Conservation (phyloP, 2,113 vertebrate species). For the Perca schrenkii region DNA sequence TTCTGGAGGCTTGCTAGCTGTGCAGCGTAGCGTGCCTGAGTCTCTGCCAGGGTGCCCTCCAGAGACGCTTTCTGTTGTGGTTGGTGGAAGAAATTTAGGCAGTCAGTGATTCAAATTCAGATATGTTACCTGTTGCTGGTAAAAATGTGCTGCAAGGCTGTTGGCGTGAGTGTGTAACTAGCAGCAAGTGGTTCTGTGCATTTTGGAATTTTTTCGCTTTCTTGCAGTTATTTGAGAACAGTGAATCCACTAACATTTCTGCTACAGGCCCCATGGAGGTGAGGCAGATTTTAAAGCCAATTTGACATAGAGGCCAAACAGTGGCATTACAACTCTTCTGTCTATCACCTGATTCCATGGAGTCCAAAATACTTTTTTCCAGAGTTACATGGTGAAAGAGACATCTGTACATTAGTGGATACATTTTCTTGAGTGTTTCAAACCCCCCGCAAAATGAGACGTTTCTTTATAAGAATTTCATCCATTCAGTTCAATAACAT, state of each 20-base stretch:
- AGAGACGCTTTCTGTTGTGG: constrained; percentile 83
- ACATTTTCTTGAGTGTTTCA: too few relatives aligned
- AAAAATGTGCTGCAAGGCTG: background rate
- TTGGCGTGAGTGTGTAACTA: background rate
- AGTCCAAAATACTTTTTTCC: too few relatives aligned
- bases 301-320: too few relatives aligned
- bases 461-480: too few relatives aligned
- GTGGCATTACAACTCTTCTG: too few relatives aligned
- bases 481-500: too few relatives aligned
- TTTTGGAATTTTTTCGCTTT: background rate
- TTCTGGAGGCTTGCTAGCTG: constrained; percentile 86
- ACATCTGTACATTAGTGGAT: too few relatives aligned
- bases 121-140: background rate
- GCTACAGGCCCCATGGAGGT: too few relatives aligned
- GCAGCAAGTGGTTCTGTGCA: background rate
- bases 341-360: too few relatives aligned
- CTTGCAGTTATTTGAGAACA: background rate
- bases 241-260: background rate
- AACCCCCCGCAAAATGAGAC: too few relatives aligned
- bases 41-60: constrained; percentile 87
- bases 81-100: background rate
- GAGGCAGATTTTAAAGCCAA: too few relatives aligned
- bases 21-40: constrained; percentile 82
- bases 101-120: background rate
- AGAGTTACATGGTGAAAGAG: too few relatives aligned